Percentiles rank a stretch among this genome's conserved stretches.
Evolutionary conservation across 2,113 vertebrate species (phyloP).

Genomic region (Penelope pileata): DNA sequence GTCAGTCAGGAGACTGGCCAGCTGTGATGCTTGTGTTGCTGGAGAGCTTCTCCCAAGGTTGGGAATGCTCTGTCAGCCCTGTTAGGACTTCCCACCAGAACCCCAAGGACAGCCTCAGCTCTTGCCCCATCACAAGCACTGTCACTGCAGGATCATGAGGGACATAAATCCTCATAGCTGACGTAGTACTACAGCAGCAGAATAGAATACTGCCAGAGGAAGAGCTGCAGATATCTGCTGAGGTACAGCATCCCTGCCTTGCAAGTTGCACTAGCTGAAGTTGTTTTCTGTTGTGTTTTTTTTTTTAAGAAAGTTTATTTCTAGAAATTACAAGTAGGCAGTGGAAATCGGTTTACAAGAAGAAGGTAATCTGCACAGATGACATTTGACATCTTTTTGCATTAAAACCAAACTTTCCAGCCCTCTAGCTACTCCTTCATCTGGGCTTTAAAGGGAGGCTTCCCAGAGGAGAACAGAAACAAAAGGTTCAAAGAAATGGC

Average conservation of each 20-base stretch:
- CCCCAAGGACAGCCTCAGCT: neutral
- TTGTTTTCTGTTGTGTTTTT: neutral
- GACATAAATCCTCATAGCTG: neutral
- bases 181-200: neutral
- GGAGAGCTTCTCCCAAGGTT: neutral
- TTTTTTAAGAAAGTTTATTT: neutral
- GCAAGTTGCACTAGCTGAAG: neutral
- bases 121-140: neutral
- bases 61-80: neutral
- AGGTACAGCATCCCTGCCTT: neutral
- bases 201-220: neutral
- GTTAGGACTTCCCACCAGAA: fast-evolving
- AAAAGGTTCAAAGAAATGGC: neutral
- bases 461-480: neutral
- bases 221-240: neutral
- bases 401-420: neutral
- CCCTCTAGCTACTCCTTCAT: neutral
- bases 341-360: neutral
- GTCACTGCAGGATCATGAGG: neutral
- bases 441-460: neutral
- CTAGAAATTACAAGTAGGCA: neutral
- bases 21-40: neutral
- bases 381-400: neutral
- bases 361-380: neutral
- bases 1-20: neutral